phyloP scores from a whole-genome alignment of 2,888 invertebrate species.

The Dryococelus australis region DNA sequence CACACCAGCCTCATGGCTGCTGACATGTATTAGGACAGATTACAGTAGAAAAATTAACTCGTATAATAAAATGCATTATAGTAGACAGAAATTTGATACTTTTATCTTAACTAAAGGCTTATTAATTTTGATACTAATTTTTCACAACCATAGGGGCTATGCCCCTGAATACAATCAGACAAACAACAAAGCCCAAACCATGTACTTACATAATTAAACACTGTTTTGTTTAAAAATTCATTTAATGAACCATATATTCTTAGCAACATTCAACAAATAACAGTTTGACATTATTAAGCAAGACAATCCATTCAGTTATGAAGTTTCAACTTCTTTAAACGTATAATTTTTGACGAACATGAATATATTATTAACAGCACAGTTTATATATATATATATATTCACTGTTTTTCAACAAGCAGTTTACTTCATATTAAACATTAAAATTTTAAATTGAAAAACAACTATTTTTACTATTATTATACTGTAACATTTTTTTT shows the following conservation, averaged over 20 bases:
- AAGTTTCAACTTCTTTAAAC: neutral
- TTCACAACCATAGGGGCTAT: too few species aligned
- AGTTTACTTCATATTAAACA: neutral
- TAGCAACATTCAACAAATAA: slow-evolving; percentile 10
- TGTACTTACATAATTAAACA: neutral
- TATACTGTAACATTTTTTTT: neutral
- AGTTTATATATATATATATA: neutral
- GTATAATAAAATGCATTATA: too few species aligned
- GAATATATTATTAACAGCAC: neutral
- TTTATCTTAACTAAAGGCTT: too few species aligned
- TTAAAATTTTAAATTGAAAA: neutral
- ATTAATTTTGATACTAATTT: too few species aligned
- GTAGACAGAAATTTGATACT: too few species aligned
- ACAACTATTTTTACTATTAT: neutral
- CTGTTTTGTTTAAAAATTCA: neutral
- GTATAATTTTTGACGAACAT: neutral
- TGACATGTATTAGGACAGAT: too few species aligned
- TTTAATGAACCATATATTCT: slow-evolving; percentile 3
- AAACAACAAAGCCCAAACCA: too few species aligned
- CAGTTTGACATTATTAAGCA: slow-evolving; percentile 1
- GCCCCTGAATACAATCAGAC: too few species aligned
- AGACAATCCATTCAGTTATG: neutral
- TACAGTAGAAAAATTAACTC: too few species aligned
- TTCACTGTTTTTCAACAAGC: neutral
- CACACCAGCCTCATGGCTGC: too few species aligned